Evolutionary conservation across 2,113 vertebrate genomes (phyloP), one percentile per base, ranked within the genome.

Genomic region (Gorsachius goisagi): DNA sequence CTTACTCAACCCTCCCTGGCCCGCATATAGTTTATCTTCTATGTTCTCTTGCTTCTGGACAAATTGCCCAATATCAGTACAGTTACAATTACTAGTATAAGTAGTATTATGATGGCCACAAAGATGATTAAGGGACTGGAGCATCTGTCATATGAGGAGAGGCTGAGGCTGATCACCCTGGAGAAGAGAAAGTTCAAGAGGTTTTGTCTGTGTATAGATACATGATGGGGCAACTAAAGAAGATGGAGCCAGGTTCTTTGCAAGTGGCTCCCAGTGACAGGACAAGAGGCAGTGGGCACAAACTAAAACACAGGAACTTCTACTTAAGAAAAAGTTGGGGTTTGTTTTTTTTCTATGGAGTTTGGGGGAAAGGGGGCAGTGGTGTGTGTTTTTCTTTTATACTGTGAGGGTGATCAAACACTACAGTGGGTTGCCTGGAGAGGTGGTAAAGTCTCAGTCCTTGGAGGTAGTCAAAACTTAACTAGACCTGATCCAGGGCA

Each of bases 401-500:
- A 11, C 14, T 28, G 21, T 75, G 35, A 33, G 22, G 8, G 19
- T 44, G 8, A 18, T 74, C 26, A 56, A 39, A n/a, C 1, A 2
- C 35, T 74, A 35, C 30, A 63, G 1, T 15, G 24, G 14, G 11
- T 50, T 58, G 17, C 44, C 33, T 4, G 3, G 9, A 45, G 24
- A 52, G 55, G 5, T 72, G n/a, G 6, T 62, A 37, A 59, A 39
- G 33, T 72, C 78, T 76, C 30, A 55, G 27, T 64, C 32, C 32
- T 45, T 59, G 33, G 22, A 60, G 12, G 22, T 1, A 9, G 33
- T 44, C 10, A 60, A 7, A 77, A 78, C 37, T 27, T 35, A 45
- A 45, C 21, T 1, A 0, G 12, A 37, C 2, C 0, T 35, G 26
- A 32, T 41, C 12, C 24, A 19, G 37, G 52, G 56, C 28, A 52